phyloP scores from a whole-genome alignment of 2,113 vertebrate genomes.

The Pseudorhombus dupliciocellatus region DNA sequence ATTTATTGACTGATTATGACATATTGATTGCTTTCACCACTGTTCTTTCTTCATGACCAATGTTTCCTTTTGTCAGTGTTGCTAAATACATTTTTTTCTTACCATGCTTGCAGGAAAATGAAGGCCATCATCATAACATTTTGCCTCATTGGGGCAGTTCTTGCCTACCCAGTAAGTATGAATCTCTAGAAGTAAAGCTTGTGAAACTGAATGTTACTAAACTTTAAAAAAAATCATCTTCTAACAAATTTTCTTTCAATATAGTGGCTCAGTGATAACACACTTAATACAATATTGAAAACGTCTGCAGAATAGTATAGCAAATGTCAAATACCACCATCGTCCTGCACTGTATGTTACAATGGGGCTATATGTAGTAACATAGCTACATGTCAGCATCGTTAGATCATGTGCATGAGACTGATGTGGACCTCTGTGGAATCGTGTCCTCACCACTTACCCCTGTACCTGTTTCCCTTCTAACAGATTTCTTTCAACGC shows the following conservation, averaged over 20 bases:
- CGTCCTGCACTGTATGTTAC: not conserved
- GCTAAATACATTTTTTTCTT: not conserved
- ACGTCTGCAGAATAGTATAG: not conserved
- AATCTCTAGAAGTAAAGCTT: not conserved
- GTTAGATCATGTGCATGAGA: not conserved
- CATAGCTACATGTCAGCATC: not conserved
- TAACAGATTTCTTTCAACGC: conserved; percentile 64
- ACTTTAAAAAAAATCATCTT: not conserved
- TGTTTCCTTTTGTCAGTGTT: not conserved
- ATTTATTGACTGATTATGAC: not conserved
- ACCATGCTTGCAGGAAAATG: conserved; percentile 60
- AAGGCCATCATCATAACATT: conserved; percentile 52
- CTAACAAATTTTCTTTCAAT: not conserved
- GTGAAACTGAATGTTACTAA: not conserved
- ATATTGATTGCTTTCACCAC: not conserved
- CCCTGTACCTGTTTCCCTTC: not conserved
- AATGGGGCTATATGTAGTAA: not conserved
- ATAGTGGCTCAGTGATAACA: not conserved
- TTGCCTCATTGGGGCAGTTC: conserved; percentile 69
- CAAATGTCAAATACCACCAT: not conserved
- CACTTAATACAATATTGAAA: not conserved
- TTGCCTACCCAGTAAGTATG: conserved; percentile 74
- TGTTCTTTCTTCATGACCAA: too few species aligned
- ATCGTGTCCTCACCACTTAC: not conserved
- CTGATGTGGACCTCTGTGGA: not conserved